Evolutionary conservation across 2,888 invertebrate genomes (phyloP), one percentile per base, ranked within the genome.

Genomic region (Pandemis heparana): DNA sequence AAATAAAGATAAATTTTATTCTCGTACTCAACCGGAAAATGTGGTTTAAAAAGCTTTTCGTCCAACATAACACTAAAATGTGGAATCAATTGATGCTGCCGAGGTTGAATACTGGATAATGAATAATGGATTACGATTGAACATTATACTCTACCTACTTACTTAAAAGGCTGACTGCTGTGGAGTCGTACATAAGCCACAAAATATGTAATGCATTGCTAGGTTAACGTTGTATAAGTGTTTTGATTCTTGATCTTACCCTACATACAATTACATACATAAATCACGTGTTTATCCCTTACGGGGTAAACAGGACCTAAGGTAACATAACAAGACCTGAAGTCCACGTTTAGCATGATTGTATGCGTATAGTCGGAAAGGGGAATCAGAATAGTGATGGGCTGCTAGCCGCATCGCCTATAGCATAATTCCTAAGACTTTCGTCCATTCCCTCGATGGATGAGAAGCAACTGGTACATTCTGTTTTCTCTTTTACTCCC

Each of bases 1-100:
- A 68, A 73, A 73, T 56, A 68, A 32, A 63, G 46, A 73, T 73
- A 73, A 68, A 73, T 32, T 73, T 46, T 68, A 68, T 46, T 62
- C 51, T n/a, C 46, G 4, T 6, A 38, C 23, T 68, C 23, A 18
- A 46, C 39, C 16, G 23, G 38, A 63, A 68, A 63, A 68, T 63
- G 23, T 38, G 56, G 46, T 71, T 65, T 60, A 23, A 71, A 62
- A 68, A 73, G 68, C 63, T 68, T 73, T 63, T 67, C 53, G 18
- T 51, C 18, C 18, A 12, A 43, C n/a, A 41, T 56, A 56, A 56
- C 18, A 56, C 23, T 53, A 56, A 56, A 56, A 10, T 5, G 23
- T 23, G 10, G 23, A 56, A 4, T 56, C 56, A 3, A 56, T 23
- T 56, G 56, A 23, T 10, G 56, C 18, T 23, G 12, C 10, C 12